These are phyloP conservation scores for Diarsia mendica DNA, from an alignment of 2,888 invertebrate species.

Conservation along the genomic window DNA sequence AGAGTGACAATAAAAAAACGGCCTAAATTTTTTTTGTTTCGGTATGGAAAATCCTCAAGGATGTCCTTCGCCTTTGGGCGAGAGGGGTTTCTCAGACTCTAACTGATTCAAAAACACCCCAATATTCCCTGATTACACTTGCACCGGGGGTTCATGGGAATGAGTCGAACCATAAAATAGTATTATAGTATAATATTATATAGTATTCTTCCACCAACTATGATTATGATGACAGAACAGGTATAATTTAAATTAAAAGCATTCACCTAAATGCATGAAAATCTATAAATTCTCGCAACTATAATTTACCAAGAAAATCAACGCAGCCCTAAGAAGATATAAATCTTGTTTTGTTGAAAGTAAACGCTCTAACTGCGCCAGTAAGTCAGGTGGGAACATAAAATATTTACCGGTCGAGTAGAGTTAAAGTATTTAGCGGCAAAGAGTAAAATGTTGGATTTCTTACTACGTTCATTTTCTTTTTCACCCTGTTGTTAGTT, in stretches of 20 bases:
- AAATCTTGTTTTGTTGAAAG: conserved; percentile 70
- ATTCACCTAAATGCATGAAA: not conserved
- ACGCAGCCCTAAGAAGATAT: conserved; percentile 65
- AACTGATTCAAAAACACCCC: no score
- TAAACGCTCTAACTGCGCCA: conserved; percentile 70
- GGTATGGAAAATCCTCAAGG: no score
- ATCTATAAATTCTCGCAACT: conserved; percentile 27
- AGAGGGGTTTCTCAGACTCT: no score
- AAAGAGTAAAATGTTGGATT: conserved; percentile 71
- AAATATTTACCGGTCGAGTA: conserved; percentile 79
- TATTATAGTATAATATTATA: no score
- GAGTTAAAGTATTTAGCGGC: conserved; percentile 79
- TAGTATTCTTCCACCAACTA: no score
- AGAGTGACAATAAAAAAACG: not conserved
- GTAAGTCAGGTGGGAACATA: conserved; percentile 75
- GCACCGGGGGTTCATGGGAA: no score
- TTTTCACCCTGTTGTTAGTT: conserved; percentile 67
- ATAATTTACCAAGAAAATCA: conserved; percentile 69
- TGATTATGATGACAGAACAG: not conserved
- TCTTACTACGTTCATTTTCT: conserved; percentile 73
- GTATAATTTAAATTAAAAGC: conserved; percentile 2
- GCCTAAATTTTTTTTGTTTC: not conserved
- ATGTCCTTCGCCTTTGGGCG: no score
- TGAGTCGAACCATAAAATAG: no score
- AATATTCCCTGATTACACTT: no score